Percentiles rank a stretch among this genome's conserved stretches.
Conservation (phyloP, 2,888 invertebrate genomes). For the Eristalinus sepulchralis region DNA sequence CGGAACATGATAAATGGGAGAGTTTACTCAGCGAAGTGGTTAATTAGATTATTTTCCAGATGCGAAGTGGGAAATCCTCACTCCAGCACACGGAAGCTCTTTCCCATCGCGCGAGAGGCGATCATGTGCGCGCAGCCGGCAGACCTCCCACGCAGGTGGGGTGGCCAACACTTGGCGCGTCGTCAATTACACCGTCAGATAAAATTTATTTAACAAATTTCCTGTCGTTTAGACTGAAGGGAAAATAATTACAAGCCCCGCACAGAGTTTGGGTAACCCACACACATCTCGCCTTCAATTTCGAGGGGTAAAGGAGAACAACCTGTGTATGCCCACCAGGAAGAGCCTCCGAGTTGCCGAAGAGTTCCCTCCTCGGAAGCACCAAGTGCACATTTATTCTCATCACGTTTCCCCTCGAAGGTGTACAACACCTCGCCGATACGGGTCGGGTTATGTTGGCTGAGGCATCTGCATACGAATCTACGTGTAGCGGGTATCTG, state of each 20-base stretch:
- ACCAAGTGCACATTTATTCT: slow-evolving; percentile 46
- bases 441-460: neutral
- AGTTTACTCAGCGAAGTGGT: slow-evolving; percentile 11
- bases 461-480: slow-evolving; percentile 34
- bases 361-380: slow-evolving; percentile 37
- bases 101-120: neutral
- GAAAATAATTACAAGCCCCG: slow-evolving; percentile 57
- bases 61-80: neutral
- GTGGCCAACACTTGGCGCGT: neutral
- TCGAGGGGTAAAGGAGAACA: slow-evolving; percentile 17
- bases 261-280: neutral
- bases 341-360: slow-evolving; percentile 26
- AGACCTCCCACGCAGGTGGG: slow-evolving; percentile 53
- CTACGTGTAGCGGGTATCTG: slow-evolving; percentile 19
- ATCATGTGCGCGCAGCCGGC: slow-evolving; percentile 15
- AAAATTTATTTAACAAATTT: slow-evolving; percentile 58
- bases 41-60: slow-evolving; percentile 20
- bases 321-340: slow-evolving; percentile 52
- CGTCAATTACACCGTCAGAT: slow-evolving; percentile 33
- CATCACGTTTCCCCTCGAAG: slow-evolving; percentile 62
- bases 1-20: slow-evolving; percentile 3
- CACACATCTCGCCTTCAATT: slow-evolving; percentile 28
- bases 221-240: slow-evolving; percentile 63
- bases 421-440: slow-evolving; percentile 35
- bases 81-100: neutral